Percentiles rank a stretch among this genome's conserved stretches.
phyloP scores from a whole-genome alignment of 64 coral and sea anemone genomes.

The Cladopsammia gracilis region DNA sequence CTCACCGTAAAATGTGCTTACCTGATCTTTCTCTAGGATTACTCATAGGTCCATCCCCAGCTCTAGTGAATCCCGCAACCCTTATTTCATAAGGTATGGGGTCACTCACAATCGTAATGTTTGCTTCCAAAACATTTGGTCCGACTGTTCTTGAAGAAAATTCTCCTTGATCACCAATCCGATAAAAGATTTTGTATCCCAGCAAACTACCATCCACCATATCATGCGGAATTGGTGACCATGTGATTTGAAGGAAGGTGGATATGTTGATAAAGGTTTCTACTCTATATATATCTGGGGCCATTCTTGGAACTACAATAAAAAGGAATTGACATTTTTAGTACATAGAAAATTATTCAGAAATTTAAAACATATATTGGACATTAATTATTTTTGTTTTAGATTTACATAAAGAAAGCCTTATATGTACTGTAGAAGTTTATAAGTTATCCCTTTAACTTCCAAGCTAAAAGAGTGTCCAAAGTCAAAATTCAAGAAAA shows the following conservation, averaged over 20 bases:
- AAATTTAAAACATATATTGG: no score
- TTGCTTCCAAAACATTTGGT: background rate
- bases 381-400: no score
- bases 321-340: background rate
- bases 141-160: background rate
- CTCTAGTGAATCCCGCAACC: slow-evolving; percentile 8
- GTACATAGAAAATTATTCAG: no score
- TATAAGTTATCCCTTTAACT: no score
- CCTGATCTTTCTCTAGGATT: background rate
- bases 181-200: slow-evolving; percentile 16
- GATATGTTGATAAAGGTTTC: background rate
- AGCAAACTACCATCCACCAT: background rate
- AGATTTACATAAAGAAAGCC: no score
- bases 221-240: background rate
- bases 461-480: no score
- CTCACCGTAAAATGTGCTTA: background rate
- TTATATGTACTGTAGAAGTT: no score
- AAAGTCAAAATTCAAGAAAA: no score
- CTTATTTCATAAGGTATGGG: background rate
- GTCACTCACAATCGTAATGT: background rate
- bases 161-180: background rate
- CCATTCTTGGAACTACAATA: background rate
- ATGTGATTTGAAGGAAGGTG: background rate
- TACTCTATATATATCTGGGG: background rate
- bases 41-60: slow-evolving; percentile 4